A percentile compares a stretch with the other conserved stretches of the same genome.
These are phyloP conservation scores for Pterophyllum scalare DNA, from an alignment of 2,113 vertebrate species.

Conservation along the genomic window DNA sequence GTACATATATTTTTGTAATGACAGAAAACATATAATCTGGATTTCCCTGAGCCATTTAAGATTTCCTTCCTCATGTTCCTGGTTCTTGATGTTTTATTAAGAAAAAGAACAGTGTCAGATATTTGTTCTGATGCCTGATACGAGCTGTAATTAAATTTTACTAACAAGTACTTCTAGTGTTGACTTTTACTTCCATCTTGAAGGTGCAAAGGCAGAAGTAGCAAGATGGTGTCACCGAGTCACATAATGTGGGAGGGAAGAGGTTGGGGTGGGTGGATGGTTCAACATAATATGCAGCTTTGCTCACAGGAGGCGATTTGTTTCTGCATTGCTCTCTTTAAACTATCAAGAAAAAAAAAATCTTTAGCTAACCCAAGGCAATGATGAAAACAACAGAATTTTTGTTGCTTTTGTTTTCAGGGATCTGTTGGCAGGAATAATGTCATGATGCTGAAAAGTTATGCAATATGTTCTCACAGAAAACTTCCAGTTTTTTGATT, in stretches of 20 bases:
- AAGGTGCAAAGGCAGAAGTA: conserved; percentile 3
- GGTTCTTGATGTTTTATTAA: neutral
- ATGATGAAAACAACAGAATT: neutral
- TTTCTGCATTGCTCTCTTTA: neutral
- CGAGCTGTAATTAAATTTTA: neutral
- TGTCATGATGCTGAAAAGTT: conserved; percentile 4
- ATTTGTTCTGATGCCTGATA: neutral
- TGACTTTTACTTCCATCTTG: neutral
- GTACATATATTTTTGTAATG: neutral
- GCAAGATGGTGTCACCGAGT: neutral
- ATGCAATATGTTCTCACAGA: neutral
- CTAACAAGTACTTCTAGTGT: neutral
- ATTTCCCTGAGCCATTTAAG: neutral
- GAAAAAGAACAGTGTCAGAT: neutral
- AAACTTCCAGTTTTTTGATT: neutral
- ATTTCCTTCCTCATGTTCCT: neutral
- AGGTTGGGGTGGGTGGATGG: conserved; percentile 6
- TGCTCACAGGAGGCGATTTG: neutral
- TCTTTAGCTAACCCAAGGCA: neutral
- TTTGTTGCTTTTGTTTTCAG: neutral
- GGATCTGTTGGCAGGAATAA: neutral
- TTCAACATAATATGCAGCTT: neutral
- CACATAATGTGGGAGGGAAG: neutral
- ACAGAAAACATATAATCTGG: neutral
- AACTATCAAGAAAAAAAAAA: neutral